phyloP scores from a whole-genome alignment of 2,888 invertebrate genomes.

The Luffia ferchaultella region DNA sequence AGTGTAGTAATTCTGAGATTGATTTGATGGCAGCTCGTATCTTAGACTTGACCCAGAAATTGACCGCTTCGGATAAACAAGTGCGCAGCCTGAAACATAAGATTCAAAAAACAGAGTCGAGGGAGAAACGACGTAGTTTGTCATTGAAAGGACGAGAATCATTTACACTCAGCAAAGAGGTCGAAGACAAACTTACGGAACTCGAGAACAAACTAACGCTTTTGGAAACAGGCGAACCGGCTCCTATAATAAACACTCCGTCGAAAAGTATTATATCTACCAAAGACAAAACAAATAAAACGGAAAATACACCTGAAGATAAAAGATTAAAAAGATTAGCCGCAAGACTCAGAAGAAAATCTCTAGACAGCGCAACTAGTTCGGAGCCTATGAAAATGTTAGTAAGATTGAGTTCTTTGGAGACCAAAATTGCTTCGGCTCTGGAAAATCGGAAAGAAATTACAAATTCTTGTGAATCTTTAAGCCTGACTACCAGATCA shows the following conservation, averaged over 20 bases:
- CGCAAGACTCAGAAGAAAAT: slow-evolving; percentile 73
- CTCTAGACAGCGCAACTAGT: slow-evolving; percentile 79
- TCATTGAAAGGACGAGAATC: slow-evolving; percentile 86
- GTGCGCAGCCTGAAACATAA: slow-evolving; percentile 82
- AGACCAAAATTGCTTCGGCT: slow-evolving; percentile 77
- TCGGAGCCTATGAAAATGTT: slow-evolving; percentile 84
- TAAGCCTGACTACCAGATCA: slow-evolving; percentile 47
- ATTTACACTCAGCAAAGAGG: slow-evolving; percentile 80
- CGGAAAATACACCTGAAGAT: slow-evolving; percentile 52
- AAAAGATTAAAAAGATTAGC: slow-evolving; percentile 60
- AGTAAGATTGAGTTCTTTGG: slow-evolving; percentile 77
- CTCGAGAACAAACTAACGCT: slow-evolving; percentile 79
- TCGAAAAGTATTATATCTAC: slow-evolving; percentile 60
- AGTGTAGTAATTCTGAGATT: slow-evolving; percentile 75
- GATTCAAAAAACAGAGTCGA: slow-evolving; percentile 77
- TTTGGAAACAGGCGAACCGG: slow-evolving; percentile 62
- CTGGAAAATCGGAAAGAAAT: slow-evolving; percentile 47
- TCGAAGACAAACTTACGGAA: slow-evolving; percentile 85
- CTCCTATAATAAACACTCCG: slow-evolving; percentile 47
- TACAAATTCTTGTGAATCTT: slow-evolving; percentile 66
- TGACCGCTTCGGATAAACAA: slow-evolving; percentile 83
- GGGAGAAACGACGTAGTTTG: slow-evolving; percentile 81
- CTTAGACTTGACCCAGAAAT: slow-evolving; percentile 83
- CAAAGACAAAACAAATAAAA: slow-evolving; percentile 62
- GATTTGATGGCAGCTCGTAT: slow-evolving; percentile 84